Conservation (phyloP, 2,888 invertebrate genomes). For the Hololepta plana region DNA sequence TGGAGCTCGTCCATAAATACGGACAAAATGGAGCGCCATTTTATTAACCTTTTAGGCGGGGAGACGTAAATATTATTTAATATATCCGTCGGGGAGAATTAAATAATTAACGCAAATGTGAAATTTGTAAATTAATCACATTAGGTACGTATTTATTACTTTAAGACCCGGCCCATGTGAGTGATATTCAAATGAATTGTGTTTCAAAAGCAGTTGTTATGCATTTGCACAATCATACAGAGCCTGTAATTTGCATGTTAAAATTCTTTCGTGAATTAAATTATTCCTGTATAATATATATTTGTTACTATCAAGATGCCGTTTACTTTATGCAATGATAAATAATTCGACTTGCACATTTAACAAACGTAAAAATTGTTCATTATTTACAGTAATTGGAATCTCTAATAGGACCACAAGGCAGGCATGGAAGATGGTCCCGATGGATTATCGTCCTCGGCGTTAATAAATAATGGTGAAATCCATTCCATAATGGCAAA, state of each 20-base stretch:
- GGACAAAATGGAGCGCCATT: slow-evolving; percentile 22
- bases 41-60: slow-evolving; percentile 28
- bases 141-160: too few relatives aligned
- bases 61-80: slow-evolving; percentile 11
- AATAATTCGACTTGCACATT: background rate
- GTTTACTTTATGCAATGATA: background rate
- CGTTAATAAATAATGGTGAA: slow-evolving; percentile 19
- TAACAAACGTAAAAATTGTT: slow-evolving; percentile 3
- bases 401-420: slow-evolving; percentile 10
- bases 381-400: slow-evolving; percentile 7
- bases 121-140: too few relatives aligned
- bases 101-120: background rate
- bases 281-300: too few relatives aligned
- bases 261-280: too few relatives aligned
- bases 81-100: background rate
- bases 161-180: too few relatives aligned
- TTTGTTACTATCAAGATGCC: too few relatives aligned
- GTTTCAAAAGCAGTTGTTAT: too few relatives aligned
- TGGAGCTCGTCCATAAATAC: too few relatives aligned
- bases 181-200: too few relatives aligned
- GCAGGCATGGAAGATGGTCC: slow-evolving; percentile 28
- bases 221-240: too few relatives aligned
- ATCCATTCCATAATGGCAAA: slow-evolving; percentile 19
- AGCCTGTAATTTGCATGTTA: too few relatives aligned
- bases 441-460: slow-evolving; percentile 15